Conservation (phyloP, 2,113 vertebrate species). For the Globicephala melas region DNA sequence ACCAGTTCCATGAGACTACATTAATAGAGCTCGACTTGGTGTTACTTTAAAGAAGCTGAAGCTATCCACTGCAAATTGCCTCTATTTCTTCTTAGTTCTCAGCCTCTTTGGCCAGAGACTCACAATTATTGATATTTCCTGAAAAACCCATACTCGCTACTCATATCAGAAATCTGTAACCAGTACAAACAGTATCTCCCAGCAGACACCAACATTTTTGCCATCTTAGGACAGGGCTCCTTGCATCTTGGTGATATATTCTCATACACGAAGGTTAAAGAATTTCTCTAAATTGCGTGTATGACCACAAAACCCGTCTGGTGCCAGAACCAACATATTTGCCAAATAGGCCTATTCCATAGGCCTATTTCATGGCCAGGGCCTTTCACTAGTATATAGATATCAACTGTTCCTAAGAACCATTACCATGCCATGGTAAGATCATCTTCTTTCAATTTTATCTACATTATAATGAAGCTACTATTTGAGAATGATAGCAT, state of each 20-base stretch:
- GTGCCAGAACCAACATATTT: neutral
- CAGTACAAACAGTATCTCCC: neutral
- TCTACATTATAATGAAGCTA: neutral
- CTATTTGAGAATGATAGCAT: constrained; percentile 6
- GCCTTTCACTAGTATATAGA: neutral
- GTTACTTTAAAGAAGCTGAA: constrained; percentile 3
- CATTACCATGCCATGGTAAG: neutral
- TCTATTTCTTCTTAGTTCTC: constrained; percentile 1
- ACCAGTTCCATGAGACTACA: neutral
- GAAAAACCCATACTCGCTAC: neutral
- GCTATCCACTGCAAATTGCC: neutral
- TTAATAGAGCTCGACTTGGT: neutral
- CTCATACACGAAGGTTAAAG: neutral
- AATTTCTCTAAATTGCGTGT: neutral
- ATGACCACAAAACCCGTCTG: neutral
- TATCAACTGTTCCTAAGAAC: neutral
- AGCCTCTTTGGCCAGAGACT: neutral
- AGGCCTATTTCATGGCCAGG: neutral
- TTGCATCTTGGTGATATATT: neutral
- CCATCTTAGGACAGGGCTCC: neutral
- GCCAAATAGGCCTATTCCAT: neutral
- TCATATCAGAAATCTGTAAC: neutral
- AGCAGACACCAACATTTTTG: neutral
- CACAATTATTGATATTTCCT: neutral
- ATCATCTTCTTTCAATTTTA: neutral